phyloP scores from a whole-genome alignment of 2,888 invertebrate species.

The Boloria selene region DNA sequence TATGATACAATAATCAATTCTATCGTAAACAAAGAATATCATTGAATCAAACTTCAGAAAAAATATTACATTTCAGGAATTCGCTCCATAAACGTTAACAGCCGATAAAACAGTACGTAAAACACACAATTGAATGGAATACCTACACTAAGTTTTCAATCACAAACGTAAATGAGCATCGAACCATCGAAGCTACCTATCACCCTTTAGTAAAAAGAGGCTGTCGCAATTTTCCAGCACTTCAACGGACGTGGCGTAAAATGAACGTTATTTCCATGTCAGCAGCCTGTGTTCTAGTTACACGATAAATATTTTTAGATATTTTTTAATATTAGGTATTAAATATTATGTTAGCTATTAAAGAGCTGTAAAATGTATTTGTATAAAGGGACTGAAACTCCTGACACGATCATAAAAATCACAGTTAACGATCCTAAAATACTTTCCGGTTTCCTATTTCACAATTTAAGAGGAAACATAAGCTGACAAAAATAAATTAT shows the following conservation, averaged over 20 bases:
- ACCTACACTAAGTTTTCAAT: conserved; percentile 9
- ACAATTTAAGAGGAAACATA: too few relatives aligned
- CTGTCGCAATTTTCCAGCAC: conserved; percentile 43
- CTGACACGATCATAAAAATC: too few relatives aligned
- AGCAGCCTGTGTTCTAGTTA: conserved; percentile 25
- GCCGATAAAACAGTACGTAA: neutral
- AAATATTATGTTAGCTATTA: neutral
- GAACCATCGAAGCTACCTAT: conserved; percentile 29
- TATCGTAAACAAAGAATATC: too few relatives aligned
- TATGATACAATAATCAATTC: too few relatives aligned
- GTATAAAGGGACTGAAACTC: too few relatives aligned
- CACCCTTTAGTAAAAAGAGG: conserved; percentile 39
- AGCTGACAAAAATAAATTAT: too few relatives aligned
- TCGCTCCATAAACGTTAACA: neutral
- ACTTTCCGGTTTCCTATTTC: too few relatives aligned
- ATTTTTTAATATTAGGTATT: neutral
- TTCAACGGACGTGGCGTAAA: conserved; percentile 50
- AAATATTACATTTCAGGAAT: too few relatives aligned
- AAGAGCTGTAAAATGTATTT: too few relatives aligned
- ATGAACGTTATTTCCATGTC: conserved; percentile 49
- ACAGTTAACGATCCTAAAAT: too few relatives aligned
- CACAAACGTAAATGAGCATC: conserved; percentile 21
- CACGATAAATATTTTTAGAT: neutral
- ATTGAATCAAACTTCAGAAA: too few relatives aligned
- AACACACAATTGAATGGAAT: conserved; percentile 4